Conservation (phyloP, 2,113 vertebrate genomes). For the Puffinus mauretanicus region DNA sequence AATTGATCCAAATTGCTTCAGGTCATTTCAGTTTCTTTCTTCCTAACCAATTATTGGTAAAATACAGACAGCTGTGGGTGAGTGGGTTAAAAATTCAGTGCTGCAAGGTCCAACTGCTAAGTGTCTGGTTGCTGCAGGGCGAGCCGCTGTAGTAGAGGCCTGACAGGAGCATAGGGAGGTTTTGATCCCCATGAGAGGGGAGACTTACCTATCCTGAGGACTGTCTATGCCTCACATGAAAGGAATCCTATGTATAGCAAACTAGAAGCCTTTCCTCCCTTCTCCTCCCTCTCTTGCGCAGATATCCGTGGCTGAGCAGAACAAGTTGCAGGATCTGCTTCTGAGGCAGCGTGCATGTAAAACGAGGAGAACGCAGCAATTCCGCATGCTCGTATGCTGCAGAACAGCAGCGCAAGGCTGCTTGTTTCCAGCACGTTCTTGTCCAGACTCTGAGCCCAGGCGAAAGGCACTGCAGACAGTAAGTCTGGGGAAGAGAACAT, state of each 20-base stretch:
- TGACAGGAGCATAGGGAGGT: not conserved
- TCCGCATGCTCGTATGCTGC: not conserved
- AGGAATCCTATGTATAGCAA: too few species aligned
- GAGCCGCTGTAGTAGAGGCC: rapidly evolving
- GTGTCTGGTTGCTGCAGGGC: not conserved
- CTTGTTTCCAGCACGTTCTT: not conserved
- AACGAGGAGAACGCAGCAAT: not conserved
- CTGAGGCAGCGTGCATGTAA: rapidly evolving
- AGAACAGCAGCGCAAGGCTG: not conserved
- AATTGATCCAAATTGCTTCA: not conserved
- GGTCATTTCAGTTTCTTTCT: not conserved
- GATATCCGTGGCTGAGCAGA: not conserved
- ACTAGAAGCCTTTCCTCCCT: not conserved
- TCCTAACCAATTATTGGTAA: not conserved
- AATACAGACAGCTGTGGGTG: not conserved
- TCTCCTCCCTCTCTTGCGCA: not conserved
- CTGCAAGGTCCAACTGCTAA: not conserved
- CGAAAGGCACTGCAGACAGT: not conserved
- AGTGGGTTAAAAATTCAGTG: not conserved
- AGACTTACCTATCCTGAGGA: not conserved
- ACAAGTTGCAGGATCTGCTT: not conserved
- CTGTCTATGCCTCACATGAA: not conserved
- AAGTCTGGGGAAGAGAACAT: not conserved
- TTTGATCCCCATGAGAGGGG: not conserved
- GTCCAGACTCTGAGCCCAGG: not conserved